phyloP scores from a whole-genome alignment of 2,888 invertebrate genomes.

The Trypoxylon attenuatum region DNA sequence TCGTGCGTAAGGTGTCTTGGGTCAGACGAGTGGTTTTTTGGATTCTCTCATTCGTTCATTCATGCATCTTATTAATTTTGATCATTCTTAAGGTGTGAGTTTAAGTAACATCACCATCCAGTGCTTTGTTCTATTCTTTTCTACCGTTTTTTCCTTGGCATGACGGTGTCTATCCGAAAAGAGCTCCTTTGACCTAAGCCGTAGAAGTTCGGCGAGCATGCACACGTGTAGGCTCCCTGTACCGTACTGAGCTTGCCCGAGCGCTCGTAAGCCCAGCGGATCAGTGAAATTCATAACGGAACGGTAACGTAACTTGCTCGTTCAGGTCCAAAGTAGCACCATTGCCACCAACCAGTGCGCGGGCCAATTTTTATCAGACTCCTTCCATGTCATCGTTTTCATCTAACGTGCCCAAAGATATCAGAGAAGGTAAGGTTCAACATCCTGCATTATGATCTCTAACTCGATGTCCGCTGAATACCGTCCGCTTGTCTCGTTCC shows the following conservation, averaged over 20 bases:
- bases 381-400: slow-evolving; percentile 69
- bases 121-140: not conserved
- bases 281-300: not conserved
- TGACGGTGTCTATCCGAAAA: not conserved
- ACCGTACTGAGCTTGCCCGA: not conserved
- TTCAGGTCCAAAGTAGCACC: slow-evolving; percentile 70
- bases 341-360: slow-evolving; percentile 64
- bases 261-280: not conserved
- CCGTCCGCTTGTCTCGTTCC: slow-evolving; percentile 44
- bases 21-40: not conserved
- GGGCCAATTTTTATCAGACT: slow-evolving; percentile 69
- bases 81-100: too few relatives aligned
- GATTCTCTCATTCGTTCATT: too few relatives aligned
- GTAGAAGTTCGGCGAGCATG: not conserved
- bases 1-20: not conserved
- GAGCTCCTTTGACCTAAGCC: not conserved
- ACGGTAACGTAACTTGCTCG: slow-evolving; percentile 3
- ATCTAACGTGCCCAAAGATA: slow-evolving; percentile 68
- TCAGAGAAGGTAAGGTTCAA: slow-evolving; percentile 68
- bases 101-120: not conserved
- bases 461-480: slow-evolving; percentile 39
- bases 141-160: not conserved
- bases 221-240: too few relatives aligned
- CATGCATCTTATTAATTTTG: too few relatives aligned
- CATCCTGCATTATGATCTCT: not conserved